Conservation (phyloP, 2,888 invertebrate genomes). For the Artemia sinica region DNA sequence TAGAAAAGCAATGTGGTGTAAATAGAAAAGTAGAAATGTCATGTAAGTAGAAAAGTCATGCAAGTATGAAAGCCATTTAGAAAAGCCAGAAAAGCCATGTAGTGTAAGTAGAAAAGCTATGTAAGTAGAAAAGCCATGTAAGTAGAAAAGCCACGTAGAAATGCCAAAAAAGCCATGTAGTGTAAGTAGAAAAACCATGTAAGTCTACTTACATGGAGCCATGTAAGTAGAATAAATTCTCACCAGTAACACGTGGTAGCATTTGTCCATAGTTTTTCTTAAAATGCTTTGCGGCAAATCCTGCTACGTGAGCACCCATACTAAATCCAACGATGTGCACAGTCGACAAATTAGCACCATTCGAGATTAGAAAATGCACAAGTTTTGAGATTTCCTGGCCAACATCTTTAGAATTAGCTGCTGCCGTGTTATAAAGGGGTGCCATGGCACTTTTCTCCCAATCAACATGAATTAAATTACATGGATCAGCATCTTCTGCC, state of each 20-base stretch:
- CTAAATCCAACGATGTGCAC: not conserved
- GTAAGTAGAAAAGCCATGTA: too few species aligned
- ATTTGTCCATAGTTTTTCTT: not conserved
- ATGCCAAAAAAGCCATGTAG: too few species aligned
- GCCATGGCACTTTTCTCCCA: slow-evolving; percentile 4
- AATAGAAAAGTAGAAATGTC: too few species aligned
- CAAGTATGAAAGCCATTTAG: too few species aligned
- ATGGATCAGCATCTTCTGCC: not conserved
- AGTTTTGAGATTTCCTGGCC: not conserved
- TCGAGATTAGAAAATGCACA: not conserved
- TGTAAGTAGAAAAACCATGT: too few species aligned
- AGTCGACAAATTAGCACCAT: not conserved
- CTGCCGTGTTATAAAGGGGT: not conserved
- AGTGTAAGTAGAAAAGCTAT: too few species aligned
- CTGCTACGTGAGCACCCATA: not conserved
- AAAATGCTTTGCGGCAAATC: not conserved
- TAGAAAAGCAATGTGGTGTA: too few species aligned
- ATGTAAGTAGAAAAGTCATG: too few species aligned
- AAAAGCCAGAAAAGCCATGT: too few species aligned
- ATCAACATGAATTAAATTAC: not conserved
- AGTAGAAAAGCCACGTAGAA: too few species aligned
- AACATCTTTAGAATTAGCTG: not conserved
- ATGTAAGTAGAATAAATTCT: not conserved
- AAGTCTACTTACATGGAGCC: too few species aligned
- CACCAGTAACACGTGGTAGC: not conserved